phyloP scores from a whole-genome alignment of 2,888 invertebrate genomes.

The Priocnemis perturbator region DNA sequence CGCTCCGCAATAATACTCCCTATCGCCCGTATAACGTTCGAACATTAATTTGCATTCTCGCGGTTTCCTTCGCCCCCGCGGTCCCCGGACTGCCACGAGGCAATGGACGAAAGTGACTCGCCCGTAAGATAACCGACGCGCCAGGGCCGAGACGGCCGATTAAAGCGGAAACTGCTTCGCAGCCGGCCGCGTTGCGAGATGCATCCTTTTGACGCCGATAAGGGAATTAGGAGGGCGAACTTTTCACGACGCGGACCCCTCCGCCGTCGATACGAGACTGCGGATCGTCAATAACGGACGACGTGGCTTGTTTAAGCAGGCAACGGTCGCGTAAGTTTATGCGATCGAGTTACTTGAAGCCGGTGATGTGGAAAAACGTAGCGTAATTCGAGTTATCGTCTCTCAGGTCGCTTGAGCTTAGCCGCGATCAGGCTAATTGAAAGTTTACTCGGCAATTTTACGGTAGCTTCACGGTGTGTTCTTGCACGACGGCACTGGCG shows the following conservation, averaged over 20 bases:
- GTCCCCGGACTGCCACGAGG: constrained; percentile 1
- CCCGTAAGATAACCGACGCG: constrained; percentile 29
- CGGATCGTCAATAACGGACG: neutral
- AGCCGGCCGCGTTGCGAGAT: constrained; percentile 20
- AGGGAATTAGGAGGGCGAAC: constrained; percentile 16
- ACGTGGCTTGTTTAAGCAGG: constrained; percentile 6
- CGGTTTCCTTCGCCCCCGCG: constrained; percentile 24
- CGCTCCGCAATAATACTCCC: constrained; percentile 34
- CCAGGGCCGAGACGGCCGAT: neutral
- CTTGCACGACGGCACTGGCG: too few species aligned
- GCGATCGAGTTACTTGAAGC: neutral
- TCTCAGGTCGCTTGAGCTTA: neutral
- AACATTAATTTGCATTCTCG: constrained; percentile 49
- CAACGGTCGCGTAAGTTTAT: too few species aligned
- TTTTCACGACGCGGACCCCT: too few species aligned
- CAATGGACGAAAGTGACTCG: constrained; percentile 18
- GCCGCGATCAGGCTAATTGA: neutral
- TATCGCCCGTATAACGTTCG: constrained; percentile 43
- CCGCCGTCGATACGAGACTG: too few species aligned
- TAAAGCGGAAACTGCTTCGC: constrained; percentile 13
- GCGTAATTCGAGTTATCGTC: neutral
- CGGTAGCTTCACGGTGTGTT: too few species aligned
- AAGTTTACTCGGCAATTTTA: neutral
- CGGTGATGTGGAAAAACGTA: neutral
- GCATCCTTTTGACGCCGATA: constrained; percentile 9